Evolutionary conservation across 2,113 vertebrate genomes (phyloP).

Genomic region (human (Homo sapiens)): GRCh38 chr18:72766001-72766500

Average conservation of each 20-base stretch:
- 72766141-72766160: no score
- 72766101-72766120: no score
- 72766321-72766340: background rate
- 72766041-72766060: no score
- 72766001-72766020: no score
- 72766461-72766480: background rate
- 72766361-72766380: background rate
- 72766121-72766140: no score
- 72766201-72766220: no score
- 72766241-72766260: no score
- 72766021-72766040: no score
- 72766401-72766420: background rate
- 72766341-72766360: background rate
- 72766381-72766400: background rate
- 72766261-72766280: background rate
- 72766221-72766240: no score
- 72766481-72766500: background rate
- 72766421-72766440: background rate
- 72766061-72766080: rapidly evolving
- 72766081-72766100: no score
- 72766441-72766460: constrained; percentile 52
- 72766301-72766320: background rate
- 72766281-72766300: background rate
- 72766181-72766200: no score
- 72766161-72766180: no score